A percentile compares a stretch with the other conserved stretches of the same genome.
These are phyloP conservation scores for Bettongia penicillata DNA, from an alignment of 2,113 vertebrate genomes.

Conservation along the genomic window DNA sequence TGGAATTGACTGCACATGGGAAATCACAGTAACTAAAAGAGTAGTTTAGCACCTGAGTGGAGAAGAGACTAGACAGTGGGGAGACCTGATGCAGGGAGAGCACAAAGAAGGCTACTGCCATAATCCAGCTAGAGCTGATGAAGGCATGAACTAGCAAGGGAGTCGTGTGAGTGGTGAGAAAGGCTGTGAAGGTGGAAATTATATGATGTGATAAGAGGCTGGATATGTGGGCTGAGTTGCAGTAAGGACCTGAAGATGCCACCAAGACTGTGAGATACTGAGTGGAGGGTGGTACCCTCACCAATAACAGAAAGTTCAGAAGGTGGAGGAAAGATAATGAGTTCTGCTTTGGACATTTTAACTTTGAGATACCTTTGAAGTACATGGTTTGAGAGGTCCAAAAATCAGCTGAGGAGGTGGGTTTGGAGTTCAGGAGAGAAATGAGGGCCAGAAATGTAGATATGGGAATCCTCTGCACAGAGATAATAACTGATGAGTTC, in stretches of 20 bases:
- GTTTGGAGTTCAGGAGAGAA: too few species aligned
- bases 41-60: neutral
- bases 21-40: neutral
- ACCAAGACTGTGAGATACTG: neutral
- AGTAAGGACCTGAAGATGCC: too few species aligned
- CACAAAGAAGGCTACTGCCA: neutral
- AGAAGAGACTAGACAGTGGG: neutral
- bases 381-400: neutral
- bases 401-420: too few species aligned
- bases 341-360: neutral
- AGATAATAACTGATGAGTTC: neutral
- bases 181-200: neutral
- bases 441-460: neutral
- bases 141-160: neutral
- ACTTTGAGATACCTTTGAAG: neutral
- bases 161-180: neutral
- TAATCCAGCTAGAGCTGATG: neutral
- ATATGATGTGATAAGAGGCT: neutral
- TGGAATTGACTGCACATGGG: neutral
- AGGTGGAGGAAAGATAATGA: neutral
- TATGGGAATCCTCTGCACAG: neutral
- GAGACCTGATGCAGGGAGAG: neutral
- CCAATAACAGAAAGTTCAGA: neutral
- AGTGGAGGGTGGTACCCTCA: neutral
- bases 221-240: neutral